Percentiles rank a stretch among this genome's conserved stretches.
Evolutionary conservation across 2,888 invertebrate species (phyloP).

Genomic region (Sinohyriopsis cumingii): DNA sequence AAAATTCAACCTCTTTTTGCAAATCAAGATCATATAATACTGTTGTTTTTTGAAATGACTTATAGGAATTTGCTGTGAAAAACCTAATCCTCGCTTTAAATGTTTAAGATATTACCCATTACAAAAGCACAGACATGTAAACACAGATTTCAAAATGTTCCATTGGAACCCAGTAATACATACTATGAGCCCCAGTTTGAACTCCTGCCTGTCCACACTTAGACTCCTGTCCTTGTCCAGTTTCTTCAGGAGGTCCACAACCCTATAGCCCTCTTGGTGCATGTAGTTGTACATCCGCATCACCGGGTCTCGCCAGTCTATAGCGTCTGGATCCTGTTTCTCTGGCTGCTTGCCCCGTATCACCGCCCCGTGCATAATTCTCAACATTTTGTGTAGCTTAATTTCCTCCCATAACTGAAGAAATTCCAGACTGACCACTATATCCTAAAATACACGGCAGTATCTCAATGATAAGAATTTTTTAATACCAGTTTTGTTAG

Average conservation of each 20-base stretch:
- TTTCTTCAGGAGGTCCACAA: slow-evolving; percentile 59
- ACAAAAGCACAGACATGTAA: not conserved
- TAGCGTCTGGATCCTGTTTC: slow-evolving; percentile 33
- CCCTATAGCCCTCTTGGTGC: slow-evolving; percentile 54
- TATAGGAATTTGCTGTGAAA: too few species aligned
- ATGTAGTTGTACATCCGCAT: slow-evolving; percentile 57
- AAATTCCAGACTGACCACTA: slow-evolving; percentile 53
- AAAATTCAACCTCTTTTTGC: too few species aligned
- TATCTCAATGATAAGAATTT: too few species aligned
- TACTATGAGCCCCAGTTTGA: slow-evolving; percentile 55
- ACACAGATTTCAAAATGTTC: not conserved
- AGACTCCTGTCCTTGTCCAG: slow-evolving; percentile 57
- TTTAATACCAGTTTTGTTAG: too few species aligned
- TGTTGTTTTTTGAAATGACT: too few species aligned
- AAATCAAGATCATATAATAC: too few species aligned
- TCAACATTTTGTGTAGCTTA: slow-evolving; percentile 33
- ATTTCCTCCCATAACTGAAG: slow-evolving; percentile 41
- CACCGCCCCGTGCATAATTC: slow-evolving; percentile 43
- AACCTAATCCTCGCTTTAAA: too few species aligned
- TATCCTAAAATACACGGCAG: slow-evolving; percentile 38
- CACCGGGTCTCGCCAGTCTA: slow-evolving; percentile 50
- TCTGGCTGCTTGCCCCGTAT: slow-evolving; percentile 37
- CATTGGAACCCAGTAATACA: slow-evolving; percentile 7
- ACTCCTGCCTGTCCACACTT: slow-evolving; percentile 54
- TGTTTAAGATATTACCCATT: too few species aligned